Evolutionary conservation across 2,797 vertebrate genomes (phyloP), one percentile per base, ranked within the genome.

Genomic region (Hippoglossus hippoglossus): DNA sequence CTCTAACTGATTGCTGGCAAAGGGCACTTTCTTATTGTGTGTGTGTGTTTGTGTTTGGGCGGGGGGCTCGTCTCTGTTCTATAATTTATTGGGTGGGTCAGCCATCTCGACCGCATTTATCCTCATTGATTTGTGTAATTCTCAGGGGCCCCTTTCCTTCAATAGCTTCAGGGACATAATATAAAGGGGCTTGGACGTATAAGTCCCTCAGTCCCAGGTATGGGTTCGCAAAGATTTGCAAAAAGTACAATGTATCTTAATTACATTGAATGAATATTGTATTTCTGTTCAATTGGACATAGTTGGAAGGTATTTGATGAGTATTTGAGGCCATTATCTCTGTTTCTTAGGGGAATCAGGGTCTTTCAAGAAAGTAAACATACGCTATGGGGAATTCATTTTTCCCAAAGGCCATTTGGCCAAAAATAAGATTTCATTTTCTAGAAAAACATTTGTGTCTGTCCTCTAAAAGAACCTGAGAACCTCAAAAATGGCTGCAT

Each of bases 81-180:
- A 73, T 87, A 63, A 84, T 83, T 76, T 67, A 82, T 73, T 34
- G 51, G 55, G 34, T 31, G 65, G 67, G 77, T 82, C 64, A 84
- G 72, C 51, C 68, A 63, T 81, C 82, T 77, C 11, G 4, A 36
- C 46, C 53, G 76, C 68, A 69, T 79, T 90, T 80, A 84, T 80
- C 73, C 34, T 71, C 67, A 88, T 77, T 87, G 88, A 88, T 87
- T 79, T 79, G 39, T 74, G 59, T 59, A 55, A 79, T 21, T 71
- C 85, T 77, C 75, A 36, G n/a, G 85, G 62, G 81, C 49, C 53
- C 24, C n/a, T 75, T 79, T 69, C 25, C 47, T 66, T 63, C 64
- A 2, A 1, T 41, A 58, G 66, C 53, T 75, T 67, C 75, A 73
- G 70, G 65, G 58, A 70, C 58, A 50, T 73, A 53, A 78, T 69